A percentile compares a stretch with the other conserved stretches of the same genome.
These are phyloP conservation scores for Paralichthys olivaceus DNA, from an alignment of 2,113 vertebrate species.

Conservation along the genomic window DNA sequence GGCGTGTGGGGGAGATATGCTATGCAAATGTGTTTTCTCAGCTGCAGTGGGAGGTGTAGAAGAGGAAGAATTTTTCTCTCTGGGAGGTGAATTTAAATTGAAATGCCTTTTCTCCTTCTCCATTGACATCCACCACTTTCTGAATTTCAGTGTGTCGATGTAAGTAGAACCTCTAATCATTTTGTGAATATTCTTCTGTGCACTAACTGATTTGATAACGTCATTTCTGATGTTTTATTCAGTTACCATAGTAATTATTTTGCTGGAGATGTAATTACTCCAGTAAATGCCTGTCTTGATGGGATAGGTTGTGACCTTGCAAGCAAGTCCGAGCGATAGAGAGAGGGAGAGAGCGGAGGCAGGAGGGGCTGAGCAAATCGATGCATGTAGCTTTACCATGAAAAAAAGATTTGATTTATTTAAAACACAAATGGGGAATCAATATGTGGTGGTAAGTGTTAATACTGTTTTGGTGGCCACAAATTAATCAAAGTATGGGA, in stretches of 20 bases:
- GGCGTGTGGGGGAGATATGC: constrained; percentile 1
- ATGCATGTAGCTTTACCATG: background rate
- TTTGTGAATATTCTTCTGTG: background rate
- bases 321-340: no score
- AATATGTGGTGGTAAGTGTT: background rate
- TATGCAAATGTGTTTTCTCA: constrained; percentile 41
- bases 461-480: background rate
- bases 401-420: background rate
- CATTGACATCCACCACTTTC: background rate
- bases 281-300: constrained; percentile 1
- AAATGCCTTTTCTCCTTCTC: background rate
- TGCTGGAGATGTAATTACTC: constrained; percentile 6
- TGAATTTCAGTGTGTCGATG: background rate
- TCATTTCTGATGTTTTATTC: background rate
- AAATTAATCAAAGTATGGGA: no score
- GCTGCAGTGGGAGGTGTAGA: background rate
- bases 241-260: constrained; percentile 17
- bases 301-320: constrained; percentile 17
- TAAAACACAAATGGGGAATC: background rate
- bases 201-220: background rate
- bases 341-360: no score
- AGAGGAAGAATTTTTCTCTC: background rate
- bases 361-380: background rate
- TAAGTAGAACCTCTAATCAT: background rate
- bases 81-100: constrained; percentile 9